Evolutionary conservation across 2,888 invertebrate genomes (phyloP), one percentile per base, ranked within the genome.

Genomic region (Parnassius smintheus): DNA sequence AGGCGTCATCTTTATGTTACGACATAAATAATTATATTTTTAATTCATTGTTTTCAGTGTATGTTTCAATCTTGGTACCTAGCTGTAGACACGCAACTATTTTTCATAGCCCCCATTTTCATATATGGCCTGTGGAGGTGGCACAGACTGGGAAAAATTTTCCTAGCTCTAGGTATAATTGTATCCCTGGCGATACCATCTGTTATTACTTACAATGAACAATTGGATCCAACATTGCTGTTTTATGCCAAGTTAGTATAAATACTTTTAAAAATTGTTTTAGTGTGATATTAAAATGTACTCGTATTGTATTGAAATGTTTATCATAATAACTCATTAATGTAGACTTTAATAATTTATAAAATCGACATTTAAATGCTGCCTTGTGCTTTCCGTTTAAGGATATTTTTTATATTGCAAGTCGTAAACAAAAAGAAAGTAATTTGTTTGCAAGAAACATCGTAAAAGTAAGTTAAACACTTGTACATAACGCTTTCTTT

Each of bases 61-160:
- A 95, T 95, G 94, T 95, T 95, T 82, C 95, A 95, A 80, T 94
- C 95, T 0, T 95, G 95, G 95, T 95, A 95, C 72, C 85, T 95
- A 1, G 89, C 92, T 7, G 94, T 94, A 53, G 94, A 95, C 68
- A 94, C 94, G 0, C 94, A 94, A 76, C 76, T 94, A 58, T 95
- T 94, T 82, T 91, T 95, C 72, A 74, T 95, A 52, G 95, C 95
- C 0, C 94, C 95, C 0, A 81, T 94, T 53, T 88, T 95, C 60
- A 94, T 95, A 68, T 95, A 93, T 80, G 91, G 94, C n/a, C 78
- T 96, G 13, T 94, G 95, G 94, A 93, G 92, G 74, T 94, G 94
- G 88, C 86, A 92, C 44, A 91, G 91, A 74, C 67, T 92, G 52
- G 95, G 95, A 0, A 85, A 93, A 62, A 75, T 82, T 48, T 73